A percentile compares a stretch with the other conserved stretches of the same genome.
These are phyloP conservation scores for Elanoides forficatus DNA, from an alignment of 2,113 vertebrate species.

Conservation along the genomic window DNA sequence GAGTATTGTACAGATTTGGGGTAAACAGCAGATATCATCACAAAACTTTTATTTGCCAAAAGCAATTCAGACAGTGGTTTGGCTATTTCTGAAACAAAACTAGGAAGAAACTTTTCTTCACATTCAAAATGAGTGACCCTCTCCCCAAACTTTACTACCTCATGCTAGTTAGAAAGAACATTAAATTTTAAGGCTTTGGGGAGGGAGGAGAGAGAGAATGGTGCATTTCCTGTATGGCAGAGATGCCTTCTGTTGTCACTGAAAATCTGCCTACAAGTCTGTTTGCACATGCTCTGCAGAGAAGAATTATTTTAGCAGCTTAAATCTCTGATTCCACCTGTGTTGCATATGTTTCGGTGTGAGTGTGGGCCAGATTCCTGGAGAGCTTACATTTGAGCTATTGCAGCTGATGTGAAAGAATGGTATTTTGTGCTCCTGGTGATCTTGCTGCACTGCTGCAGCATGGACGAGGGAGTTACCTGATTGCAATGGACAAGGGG, in stretches of 20 bases:
- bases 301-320: not conserved
- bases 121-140: not conserved
- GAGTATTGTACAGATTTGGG: not conserved
- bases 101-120: not conserved
- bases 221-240: not conserved
- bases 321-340: not conserved
- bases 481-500: not conserved
- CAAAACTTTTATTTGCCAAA: not conserved
- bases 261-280: conserved; percentile 14
- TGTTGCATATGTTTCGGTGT: not conserved
- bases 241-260: not conserved
- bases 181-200: not conserved
- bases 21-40: not conserved
- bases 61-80: not conserved
- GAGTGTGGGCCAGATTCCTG: not conserved
- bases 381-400: not conserved
- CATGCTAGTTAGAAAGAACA: not conserved
- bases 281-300: not conserved
- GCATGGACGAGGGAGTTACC: not conserved
- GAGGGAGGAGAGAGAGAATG: not conserved
- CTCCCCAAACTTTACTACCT: not conserved
- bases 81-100: not conserved
- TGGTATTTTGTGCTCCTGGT: not conserved
- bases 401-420: not conserved
- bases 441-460: not conserved